Conservation (phyloP, 1,140 invertebrate genomes). For the Andricus grossulariae region DNA sequence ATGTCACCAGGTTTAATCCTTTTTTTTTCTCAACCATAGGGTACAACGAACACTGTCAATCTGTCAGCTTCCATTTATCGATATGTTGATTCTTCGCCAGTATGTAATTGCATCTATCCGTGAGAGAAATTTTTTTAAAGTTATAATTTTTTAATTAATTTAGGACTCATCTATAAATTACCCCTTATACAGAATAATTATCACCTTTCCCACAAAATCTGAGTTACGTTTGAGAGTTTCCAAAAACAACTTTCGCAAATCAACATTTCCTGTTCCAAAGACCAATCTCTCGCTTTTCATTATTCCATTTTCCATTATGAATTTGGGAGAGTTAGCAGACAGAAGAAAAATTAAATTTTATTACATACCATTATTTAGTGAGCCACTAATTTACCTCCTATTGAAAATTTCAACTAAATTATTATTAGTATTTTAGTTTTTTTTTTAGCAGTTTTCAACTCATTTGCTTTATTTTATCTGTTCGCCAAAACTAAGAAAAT, state of each 20-base stretch:
- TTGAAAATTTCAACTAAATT: no score
- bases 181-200: background rate
- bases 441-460: no score
- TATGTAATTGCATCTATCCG: constrained; percentile 72
- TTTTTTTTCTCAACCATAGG: constrained; percentile 65
- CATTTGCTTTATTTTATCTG: no score
- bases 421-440: no score
- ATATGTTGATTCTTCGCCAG: constrained; percentile 70
- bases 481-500: no score
- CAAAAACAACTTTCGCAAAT: constrained; percentile 31
- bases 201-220: constrained; percentile 25
- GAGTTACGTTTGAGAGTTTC: constrained; percentile 17
- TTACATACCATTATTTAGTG: no score
- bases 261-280: background rate
- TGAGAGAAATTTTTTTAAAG: background rate
- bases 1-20: constrained; percentile 70
- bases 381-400: no score
- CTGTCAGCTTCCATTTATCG: constrained; percentile 65
- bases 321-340: background rate
- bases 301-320: background rate
- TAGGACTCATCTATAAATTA: background rate
- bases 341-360: no score
- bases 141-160: background rate
- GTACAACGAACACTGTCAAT: constrained; percentile 69
- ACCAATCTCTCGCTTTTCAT: background rate